phyloP scores from a whole-genome alignment of 1,140 invertebrate species.

The Zophobas atratus region DNA sequence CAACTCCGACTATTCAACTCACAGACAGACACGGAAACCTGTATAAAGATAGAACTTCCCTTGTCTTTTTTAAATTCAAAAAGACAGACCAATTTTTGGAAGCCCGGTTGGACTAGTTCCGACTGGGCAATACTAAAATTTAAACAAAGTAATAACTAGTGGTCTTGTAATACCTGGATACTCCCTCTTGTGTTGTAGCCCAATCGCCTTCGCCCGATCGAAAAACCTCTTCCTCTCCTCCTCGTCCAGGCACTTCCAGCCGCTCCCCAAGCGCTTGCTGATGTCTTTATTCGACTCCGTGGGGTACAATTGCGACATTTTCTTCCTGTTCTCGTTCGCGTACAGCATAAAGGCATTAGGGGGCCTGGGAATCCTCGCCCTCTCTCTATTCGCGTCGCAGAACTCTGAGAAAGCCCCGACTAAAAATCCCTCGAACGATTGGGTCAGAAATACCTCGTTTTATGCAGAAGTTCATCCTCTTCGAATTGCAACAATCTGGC shows the following conservation, averaged over 20 bases:
- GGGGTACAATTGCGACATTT: slow-evolving; percentile 72
- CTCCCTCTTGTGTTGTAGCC: slow-evolving; percentile 76
- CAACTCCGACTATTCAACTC: too few species aligned
- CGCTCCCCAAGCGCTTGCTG: slow-evolving; percentile 72
- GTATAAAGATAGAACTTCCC: too few species aligned
- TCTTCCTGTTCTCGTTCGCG: slow-evolving; percentile 75
- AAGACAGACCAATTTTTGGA: not conserved
- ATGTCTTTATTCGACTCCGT: slow-evolving; percentile 77
- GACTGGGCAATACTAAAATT: slow-evolving; percentile 9
- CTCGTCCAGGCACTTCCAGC: slow-evolving; percentile 72
- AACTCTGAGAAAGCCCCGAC: slow-evolving; percentile 1
- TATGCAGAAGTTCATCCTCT: slow-evolving; percentile 46
- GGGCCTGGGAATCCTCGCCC: slow-evolving; percentile 73
- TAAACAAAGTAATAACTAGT: not conserved
- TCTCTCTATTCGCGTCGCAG: slow-evolving; percentile 7
- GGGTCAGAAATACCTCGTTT: slow-evolving; percentile 24
- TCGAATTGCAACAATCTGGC: slow-evolving; percentile 5
- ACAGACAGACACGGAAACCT: too few species aligned
- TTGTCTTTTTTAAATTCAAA: too few species aligned
- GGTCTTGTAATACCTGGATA: slow-evolving; percentile 71
- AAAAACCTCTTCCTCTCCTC: slow-evolving; percentile 74
- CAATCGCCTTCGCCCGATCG: slow-evolving; percentile 72
- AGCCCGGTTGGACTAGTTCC: slow-evolving; percentile 11
- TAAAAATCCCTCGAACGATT: not conserved
- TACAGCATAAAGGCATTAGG: slow-evolving; percentile 80